A percentile compares a stretch with the other conserved stretches of the same genome.
These are phyloP conservation scores for Solen grandis DNA, from an alignment of 1,140 invertebrate species.

Conservation along the genomic window DNA sequence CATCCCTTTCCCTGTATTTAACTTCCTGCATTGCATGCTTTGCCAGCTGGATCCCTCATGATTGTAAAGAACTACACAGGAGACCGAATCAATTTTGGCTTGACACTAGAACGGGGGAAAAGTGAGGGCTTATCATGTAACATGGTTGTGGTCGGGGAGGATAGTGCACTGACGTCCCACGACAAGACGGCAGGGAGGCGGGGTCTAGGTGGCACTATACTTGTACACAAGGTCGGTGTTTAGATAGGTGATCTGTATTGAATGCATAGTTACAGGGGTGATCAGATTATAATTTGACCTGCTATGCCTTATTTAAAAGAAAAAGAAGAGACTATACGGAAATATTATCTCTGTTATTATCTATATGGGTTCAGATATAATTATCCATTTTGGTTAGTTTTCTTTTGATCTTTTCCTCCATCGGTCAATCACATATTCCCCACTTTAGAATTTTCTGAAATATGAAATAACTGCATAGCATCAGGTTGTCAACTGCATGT, in stretches of 20 bases:
- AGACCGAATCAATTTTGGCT: conserved; percentile 92
- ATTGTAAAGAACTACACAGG: conserved; percentile 94
- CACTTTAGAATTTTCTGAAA: no score
- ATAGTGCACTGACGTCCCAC: conserved; percentile 84
- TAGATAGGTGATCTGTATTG: neutral
- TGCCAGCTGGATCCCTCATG: conserved; percentile 88
- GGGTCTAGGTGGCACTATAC: conserved; percentile 88
- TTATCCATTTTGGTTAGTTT: neutral
- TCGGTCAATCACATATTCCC: neutral
- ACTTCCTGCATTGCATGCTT: no score
- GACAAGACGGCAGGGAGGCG: conserved; percentile 85
- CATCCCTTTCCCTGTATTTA: no score
- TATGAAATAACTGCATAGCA: no score
- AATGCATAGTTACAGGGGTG: neutral
- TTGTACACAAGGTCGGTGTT: conserved; percentile 86
- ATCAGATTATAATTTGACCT: neutral
- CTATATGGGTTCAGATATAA: neutral
- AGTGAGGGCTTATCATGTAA: conserved; percentile 85
- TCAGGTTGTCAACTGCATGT: no score
- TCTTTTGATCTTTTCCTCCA: neutral
- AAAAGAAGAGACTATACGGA: neutral
- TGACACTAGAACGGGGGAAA: conserved; percentile 88
- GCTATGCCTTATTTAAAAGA: neutral
- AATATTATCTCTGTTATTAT: neutral
- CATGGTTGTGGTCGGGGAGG: conserved; percentile 87